Evolutionary conservation across 2,888 invertebrate species (phyloP), one percentile per base, ranked within the genome.

Genomic region (Gasteruption jaculator): DNA sequence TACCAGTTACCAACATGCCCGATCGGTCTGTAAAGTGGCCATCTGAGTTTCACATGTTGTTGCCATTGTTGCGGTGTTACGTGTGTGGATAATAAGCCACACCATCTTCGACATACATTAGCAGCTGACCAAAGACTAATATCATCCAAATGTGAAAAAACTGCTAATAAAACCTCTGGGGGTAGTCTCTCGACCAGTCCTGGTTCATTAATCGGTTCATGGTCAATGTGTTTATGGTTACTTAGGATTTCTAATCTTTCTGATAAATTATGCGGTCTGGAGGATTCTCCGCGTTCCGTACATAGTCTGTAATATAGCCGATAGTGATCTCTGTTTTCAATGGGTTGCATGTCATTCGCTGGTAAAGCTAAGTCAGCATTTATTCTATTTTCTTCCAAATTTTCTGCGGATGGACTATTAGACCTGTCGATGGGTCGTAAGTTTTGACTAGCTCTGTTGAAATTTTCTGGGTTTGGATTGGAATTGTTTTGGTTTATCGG

Each of bases 121-220:
- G 88, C 86, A 43, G 87, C 88, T 60, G 86, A 87, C 82, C 91
- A 88, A 57, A 94, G 75, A 1, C 93, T 92, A 62, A 94, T 80
- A 71, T 94, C 93, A 66, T 95, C 94, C 61, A 94, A 74, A 71
- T 90, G 87, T 36, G 85, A 83, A 72, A 95, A 93, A 48, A 94
- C 89, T 49, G 85, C 82, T 36, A 93, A 78, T 62, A 93, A 74
- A 53, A 95, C 90, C 78, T 86, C 86, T 38, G 84, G 82, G 12
- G 86, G 86, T 40, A 86, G 66, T 48, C 81, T 79, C 57, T 85
- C 83, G 4, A 86, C 78, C 1, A 85, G 65, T 1, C 81, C 83
- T 3, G 80, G 78, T 5, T 81, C 78, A 32, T 58, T 63, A 26
- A 60, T 50, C 3, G 65, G 58, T 37, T 68, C 68, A 29, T 66